Base-by-base conservation (phyloP, 2,888 invertebrate species). In the Agrenia bidenticulata region DNA sequence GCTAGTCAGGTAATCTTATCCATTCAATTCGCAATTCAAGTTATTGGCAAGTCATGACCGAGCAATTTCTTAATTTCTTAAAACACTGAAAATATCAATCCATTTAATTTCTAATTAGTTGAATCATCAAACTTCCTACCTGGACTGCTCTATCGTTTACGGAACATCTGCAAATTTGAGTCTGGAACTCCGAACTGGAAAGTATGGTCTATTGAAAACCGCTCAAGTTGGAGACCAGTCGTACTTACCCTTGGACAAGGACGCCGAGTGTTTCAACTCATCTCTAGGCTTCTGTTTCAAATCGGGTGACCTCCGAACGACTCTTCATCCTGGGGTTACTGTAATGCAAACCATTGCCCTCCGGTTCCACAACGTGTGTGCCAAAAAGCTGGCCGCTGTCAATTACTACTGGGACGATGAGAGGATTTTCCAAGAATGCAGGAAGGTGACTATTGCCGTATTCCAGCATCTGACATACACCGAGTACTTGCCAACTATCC, bases 371-470 rank as follows among this genome's bases (percentile, higher is more conserved):
- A 76, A 76, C 54, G 66, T 66, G 49, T 69, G 70, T 63, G 74
- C 74, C 45, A 67, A 61, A 24, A 69, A 72, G 54, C 45, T 76
- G 21, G 55, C 49, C 21, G 32, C 65, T 17, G 26, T 70, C 27
- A 74, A 74, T 57, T 71, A 72, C 2, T 56, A 73, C 42, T 76
- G 74, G 74, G 62, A 53, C 45, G 76, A 76, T 59, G 76, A 76
- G 61, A 68, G 70, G 32, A 17, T 74, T 2, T 76, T 64, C 63
- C 70, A 76, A 60, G 76, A 76, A 58, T 66, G 69, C 24, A 61
- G 76, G 19, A 49, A 64, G 17, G 65, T 76, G 61, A 65, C 56
- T 7, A 71, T 71, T 55, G 76, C 73, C 37, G 64, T 73, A 26
- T 72, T 63, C 61, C 76, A 76, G 39, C 73, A 76, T 32, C 70